Evolutionary conservation across 2,797 vertebrate species (phyloP), one percentile per base, ranked within the genome.

Genomic region (Diplodus sargus): DNA sequence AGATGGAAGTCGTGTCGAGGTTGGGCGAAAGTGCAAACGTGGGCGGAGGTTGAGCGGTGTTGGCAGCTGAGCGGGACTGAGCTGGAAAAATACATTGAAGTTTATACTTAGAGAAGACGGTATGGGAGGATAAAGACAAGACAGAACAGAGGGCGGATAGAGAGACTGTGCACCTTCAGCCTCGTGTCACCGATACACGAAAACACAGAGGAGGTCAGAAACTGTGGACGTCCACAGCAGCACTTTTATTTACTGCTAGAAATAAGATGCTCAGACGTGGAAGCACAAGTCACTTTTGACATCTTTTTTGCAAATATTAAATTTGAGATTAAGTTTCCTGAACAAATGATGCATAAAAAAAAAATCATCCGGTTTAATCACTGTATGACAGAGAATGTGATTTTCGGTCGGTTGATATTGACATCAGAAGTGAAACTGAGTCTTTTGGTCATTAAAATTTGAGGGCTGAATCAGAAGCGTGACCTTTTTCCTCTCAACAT

Each of bases 11-110:
- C 23, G 52, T 34, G 79, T 64, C 65, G 70, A 47, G 72, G 66
- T 70, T 70, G 74, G 52, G 66, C 52, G 49, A 52, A 79, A 65
- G 78, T 69, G 74, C 74, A 78, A 73, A 81, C 45, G 73, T 74
- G 70, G 71, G 71, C 34, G 72, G 68, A 76, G 67, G 78, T 59
- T 47, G 67, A 79, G 70, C 17, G 22, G 43, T n/a, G 77, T 62
- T 62, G 60, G 12, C 17, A 39, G 45, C 11, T 28, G 54, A 57
- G 64, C 20, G 17, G 15, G 34, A 61, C 12, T 18, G 56, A 62
- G 34, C 56, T 16, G 49, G 28, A 20, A 60, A 58, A 30, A 30
- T 57, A 23, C n/a, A 54, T 28, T 30, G 45, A 74, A 62, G 23
- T 23, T 49, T 28, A 67, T 61, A 16, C 17, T 43, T 23, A 51